Evolutionary conservation across 2,888 invertebrate genomes (phyloP), one percentile per base, ranked within the genome.

Genomic region (Drosophila antonietae): DNA sequence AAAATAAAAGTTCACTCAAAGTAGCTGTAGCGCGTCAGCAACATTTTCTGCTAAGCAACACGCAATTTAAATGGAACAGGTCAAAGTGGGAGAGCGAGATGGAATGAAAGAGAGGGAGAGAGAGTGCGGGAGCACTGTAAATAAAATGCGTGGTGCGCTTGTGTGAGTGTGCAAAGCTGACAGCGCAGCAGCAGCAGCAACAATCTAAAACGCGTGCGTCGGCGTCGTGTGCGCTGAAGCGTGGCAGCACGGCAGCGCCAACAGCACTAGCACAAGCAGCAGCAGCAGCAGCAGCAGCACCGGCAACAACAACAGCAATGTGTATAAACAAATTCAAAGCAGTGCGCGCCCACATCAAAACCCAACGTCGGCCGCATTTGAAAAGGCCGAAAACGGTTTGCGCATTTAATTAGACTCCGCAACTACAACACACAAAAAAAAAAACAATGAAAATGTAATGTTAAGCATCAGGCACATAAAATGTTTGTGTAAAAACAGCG

Each of bases 331-430:
- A 82, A 84, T 87, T 80, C 75, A 84, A 80, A 78, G 71, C 78
- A 75, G 46, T 78, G 80, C 61, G 85, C 84, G 84, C 87, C 84
- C 84, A 84, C 84, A 84, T 87, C 67, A 84, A 87, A 82, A 76
- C 60, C 57, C 62, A 73, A 73, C 67, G 57, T 62, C 69, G 44
- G 52, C 70, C 67, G 73, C 78, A 77, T 83, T 81, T 78, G 20
- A 75, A 88, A 85, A 72, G 67, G 65, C 62, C 75, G 56, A 71
- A 80, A 85, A 80, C 64, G 64, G 81, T 78, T 83, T 84, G 75
- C 78, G 71, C 87, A 81, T 87, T 89, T 87, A 89, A 89, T 87
- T 86, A 87, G 82, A 87, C 74, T 69, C 37, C 58, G 66, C 71
- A 72, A 57, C 56, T 68, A 39, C 47, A 59, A 52, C 46, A 51